Evolutionary conservation across 92 coral and sea anemone genomes (phyloP).

Genomic region (Porites cylindrica): DNA sequence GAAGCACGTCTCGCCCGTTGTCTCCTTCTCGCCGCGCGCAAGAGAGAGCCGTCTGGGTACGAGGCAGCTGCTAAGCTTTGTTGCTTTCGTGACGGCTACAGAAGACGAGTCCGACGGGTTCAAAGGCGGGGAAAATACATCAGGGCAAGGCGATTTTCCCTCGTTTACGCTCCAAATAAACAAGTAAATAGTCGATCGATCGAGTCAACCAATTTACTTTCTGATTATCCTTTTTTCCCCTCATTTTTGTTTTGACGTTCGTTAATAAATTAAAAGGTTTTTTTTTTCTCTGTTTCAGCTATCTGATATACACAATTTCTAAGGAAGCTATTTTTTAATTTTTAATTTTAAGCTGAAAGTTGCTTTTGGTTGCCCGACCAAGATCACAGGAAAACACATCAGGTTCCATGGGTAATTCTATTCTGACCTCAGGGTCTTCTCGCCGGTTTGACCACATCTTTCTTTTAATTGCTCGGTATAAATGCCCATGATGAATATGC

Average conservation of each 20-base stretch:
- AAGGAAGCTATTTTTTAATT: no score
- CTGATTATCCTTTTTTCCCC: neutral
- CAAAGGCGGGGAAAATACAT: neutral
- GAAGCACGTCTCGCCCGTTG: no score
- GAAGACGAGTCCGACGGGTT: neutral
- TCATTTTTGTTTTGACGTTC: neutral
- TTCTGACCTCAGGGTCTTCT: neutral
- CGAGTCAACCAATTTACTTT: no score
- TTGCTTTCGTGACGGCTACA: no score
- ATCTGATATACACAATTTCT: no score
- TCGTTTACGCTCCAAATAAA: neutral
- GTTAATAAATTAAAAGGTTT: no score
- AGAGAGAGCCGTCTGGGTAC: no score
- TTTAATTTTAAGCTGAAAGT: no score
- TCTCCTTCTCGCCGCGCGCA: no score
- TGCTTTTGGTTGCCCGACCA: neutral
- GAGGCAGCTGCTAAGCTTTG: no score
- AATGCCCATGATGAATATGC: neutral
- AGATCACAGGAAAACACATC: neutral
- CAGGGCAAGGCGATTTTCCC: neutral
- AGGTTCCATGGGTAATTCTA: neutral
- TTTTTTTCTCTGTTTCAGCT: no score
- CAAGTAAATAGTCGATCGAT: neutral
- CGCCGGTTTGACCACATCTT: neutral
- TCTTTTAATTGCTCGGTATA: neutral